These are phyloP conservation scores for Micronisus gabar DNA, from an alignment of 2,113 vertebrate species.

Conservation along the genomic window DNA sequence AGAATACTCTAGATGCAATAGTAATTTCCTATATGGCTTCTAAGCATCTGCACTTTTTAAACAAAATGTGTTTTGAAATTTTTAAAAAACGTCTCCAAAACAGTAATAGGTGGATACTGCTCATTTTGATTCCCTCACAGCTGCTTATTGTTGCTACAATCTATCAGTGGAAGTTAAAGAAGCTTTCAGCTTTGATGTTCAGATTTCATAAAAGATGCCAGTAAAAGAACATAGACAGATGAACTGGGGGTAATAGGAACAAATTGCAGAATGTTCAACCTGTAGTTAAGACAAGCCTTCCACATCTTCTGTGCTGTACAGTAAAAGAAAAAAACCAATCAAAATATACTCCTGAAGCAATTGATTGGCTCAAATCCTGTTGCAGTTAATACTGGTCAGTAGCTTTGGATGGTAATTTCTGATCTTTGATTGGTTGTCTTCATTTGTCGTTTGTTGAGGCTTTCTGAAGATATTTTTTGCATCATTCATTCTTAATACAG, in stretches of 20 bases:
- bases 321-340: not conserved
- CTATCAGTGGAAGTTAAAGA: not conserved
- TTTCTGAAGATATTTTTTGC: not conserved
- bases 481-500: not conserved
- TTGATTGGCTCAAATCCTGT: not conserved
- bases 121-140: not conserved
- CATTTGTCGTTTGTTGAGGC: not conserved
- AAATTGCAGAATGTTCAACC: not conserved
- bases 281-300: not conserved
- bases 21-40: not conserved
- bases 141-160: not conserved
- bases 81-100: not conserved
- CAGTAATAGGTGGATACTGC: not conserved
- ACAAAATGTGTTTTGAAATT: not conserved
- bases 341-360: not conserved
- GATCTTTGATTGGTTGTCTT: fast-evolving
- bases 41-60: not conserved
- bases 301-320: not conserved
- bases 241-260: not conserved
- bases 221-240: not conserved
- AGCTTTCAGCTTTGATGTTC: not conserved
- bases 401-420: not conserved
- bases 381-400: not conserved
- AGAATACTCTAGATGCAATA: not conserved
- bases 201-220: not conserved